Base-by-base conservation (phyloP, 2,888 invertebrate species). In the Andrena flavipes region DNA sequence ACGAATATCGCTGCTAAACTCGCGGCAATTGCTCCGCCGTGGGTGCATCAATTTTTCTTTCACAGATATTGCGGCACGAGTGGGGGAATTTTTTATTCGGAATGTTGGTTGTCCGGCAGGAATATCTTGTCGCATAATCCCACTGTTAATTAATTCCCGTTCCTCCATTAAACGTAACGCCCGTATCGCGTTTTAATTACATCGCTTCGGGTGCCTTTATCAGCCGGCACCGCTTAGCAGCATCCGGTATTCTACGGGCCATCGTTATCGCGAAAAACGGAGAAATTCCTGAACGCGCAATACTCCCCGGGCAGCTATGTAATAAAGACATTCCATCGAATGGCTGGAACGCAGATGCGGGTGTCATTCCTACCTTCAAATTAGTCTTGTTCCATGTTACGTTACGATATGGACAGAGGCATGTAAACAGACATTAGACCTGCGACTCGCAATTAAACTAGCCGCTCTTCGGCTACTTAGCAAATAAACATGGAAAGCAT, bases 291-390 rank as follows among this genome's bases (percentile, higher is more conserved):
- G 71, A 48, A 72, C 81, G 81, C 78, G 80, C 87, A 85, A 87
- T 85, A 79, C 80, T 67, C 74, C 62, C 60, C 60, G 79, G 68
- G 75, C 71, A 84, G 89, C 88, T 88, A 92, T 91, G 91, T 90
- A 92, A 92, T 92, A 92, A 92, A 91, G 89, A 84, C 90, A 91
- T 92, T 90, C 92, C 92, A 84, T 80, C 74, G 87, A 84, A 84
- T 87, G 76, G 77, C 86, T 84, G 82, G 91, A 88, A 90, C 87
- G 89, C 79, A 87, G 86, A 88, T 89, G 86, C 76, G 83, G 82
- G 64, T 83, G 87, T 88, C 83, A 83, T 85, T 84, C 82, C 75
- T 56, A 71, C 30, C 63, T 78, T 81, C 54, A 67, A 79, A 87
- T 81, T 83, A 82, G 76, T 85, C 67, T 62, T 76, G 64, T 81